Conservation (phyloP, 2,888 invertebrate species). For the Leptopilina drosophilae region DNA sequence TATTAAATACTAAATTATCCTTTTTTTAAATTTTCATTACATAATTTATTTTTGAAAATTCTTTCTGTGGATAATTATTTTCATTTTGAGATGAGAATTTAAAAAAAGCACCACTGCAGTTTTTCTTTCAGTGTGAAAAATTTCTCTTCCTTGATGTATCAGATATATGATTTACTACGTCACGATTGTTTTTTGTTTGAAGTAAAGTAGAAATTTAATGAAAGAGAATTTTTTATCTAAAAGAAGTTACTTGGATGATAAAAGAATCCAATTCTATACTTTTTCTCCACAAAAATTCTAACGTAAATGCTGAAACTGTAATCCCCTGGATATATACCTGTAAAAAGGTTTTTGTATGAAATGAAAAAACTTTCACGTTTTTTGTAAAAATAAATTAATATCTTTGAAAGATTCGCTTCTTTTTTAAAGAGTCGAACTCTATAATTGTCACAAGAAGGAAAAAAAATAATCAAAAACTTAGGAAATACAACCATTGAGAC, state of each 20-base stretch:
- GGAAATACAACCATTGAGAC: no score
- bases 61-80: no score
- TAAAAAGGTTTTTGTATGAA: not conserved
- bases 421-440: not conserved
- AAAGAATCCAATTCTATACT: slow-evolving; percentile 4
- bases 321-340: not conserved
- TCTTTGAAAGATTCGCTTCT: not conserved
- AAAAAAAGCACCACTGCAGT: no score
- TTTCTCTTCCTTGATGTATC: no score
- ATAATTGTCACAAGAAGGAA: not conserved
- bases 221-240: not conserved
- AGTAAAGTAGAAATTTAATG: not conserved
- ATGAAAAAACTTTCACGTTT: slow-evolving; percentile 19
- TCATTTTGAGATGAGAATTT: no score
- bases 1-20: no score
- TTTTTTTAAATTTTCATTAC: no score
- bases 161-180: not conserved
- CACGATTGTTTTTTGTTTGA: not conserved
- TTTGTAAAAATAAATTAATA: not conserved
- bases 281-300: not conserved
- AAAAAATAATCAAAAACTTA: not conserved
- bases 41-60: no score
- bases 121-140: no score
- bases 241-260: slow-evolving; percentile 1
- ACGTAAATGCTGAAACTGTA: not conserved